Evolutionary conservation across 2,113 vertebrate genomes (phyloP).

Genomic region (Meleagris gallopavo): DNA sequence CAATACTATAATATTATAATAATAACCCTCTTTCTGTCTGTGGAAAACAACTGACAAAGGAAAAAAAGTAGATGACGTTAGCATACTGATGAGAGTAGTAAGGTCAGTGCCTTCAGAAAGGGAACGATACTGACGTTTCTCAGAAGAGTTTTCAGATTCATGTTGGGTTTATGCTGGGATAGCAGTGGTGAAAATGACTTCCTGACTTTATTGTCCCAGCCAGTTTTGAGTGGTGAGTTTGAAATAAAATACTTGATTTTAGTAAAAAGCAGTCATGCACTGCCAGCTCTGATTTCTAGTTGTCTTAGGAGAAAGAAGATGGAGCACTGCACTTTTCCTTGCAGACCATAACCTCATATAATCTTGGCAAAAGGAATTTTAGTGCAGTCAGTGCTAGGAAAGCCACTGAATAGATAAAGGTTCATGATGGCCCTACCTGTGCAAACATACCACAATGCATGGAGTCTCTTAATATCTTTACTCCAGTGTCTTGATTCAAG

Average conservation of each 20-base stretch:
- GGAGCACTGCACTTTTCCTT: not conserved
- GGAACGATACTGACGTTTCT: not conserved
- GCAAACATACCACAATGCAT: not conserved
- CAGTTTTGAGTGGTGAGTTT: not conserved
- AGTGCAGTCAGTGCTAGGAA: not conserved
- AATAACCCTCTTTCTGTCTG: not conserved
- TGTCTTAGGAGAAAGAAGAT: not conserved
- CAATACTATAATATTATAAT: not conserved
- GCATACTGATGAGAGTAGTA: not conserved
- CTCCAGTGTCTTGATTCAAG: not conserved
- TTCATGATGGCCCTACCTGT: not conserved
- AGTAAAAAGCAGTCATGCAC: not conserved
- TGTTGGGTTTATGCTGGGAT: not conserved
- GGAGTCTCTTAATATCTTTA: not conserved
- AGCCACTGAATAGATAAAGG: not conserved
- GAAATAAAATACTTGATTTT: not conserved
- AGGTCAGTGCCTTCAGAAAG: not conserved
- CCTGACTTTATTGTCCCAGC: not conserved
- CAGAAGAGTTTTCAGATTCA: not conserved
- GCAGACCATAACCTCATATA: not conserved
- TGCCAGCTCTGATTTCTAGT: not conserved
- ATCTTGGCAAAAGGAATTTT: not conserved
- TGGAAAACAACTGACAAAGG: not conserved
- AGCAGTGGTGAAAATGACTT: not conserved
- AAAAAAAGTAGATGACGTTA: not conserved